Percentiles rank a stretch among this genome's conserved stretches.
Evolutionary conservation across 2,113 vertebrate species (phyloP).

Genomic region (Poecile atricapillus): DNA sequence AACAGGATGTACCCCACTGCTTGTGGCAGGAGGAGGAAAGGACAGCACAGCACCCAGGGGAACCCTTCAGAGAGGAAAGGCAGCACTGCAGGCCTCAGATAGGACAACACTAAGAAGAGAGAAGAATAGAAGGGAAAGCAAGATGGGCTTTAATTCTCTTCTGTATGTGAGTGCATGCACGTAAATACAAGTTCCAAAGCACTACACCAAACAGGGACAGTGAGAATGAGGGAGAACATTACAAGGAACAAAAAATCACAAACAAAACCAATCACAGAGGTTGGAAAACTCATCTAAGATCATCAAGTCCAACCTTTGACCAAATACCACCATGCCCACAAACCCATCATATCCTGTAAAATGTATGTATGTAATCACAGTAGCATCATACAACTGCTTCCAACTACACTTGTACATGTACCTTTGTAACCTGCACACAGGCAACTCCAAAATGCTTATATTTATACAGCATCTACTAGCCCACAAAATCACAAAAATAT

Average conservation of each 20-base stretch:
- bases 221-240: background rate
- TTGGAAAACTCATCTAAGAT: background rate
- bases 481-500: background rate
- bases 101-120: background rate
- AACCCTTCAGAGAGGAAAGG: background rate
- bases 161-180: rapidly evolving
- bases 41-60: background rate
- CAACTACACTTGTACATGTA: background rate
- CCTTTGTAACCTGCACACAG: background rate
- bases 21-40: background rate
- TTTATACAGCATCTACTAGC: background rate
- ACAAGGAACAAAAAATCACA: background rate
- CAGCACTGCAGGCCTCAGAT: background rate
- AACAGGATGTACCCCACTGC: conserved; percentile 17
- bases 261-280: background rate
- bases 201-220: background rate
- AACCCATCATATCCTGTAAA: background rate
- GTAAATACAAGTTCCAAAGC: background rate
- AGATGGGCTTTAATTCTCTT: background rate
- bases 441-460: background rate
- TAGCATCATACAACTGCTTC: background rate
- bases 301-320: background rate
- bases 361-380: rapidly evolving
- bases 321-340: background rate
- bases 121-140: background rate